A percentile compares a stretch with the other conserved stretches of the same genome.
These are phyloP conservation scores for Spinibarbus caldwelli DNA, from an alignment of 2,797 vertebrate species.

Conservation along the genomic window DNA sequence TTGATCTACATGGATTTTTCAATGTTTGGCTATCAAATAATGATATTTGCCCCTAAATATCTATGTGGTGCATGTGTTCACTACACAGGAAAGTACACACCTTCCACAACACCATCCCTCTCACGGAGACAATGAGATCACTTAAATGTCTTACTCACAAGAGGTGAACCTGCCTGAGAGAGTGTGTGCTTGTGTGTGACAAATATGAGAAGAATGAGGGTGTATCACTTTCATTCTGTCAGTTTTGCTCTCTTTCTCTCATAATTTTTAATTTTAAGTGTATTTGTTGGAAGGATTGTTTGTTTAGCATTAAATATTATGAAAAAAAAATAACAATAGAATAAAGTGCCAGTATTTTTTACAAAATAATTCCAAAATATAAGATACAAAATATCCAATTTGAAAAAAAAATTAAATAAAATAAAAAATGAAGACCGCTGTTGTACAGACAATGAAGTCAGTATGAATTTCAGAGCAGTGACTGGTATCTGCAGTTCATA, in stretches of 20 bases:
- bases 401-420: no score
- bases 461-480: slow-evolving; percentile 15
- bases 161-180: slow-evolving; percentile 46
- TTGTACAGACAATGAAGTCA: background rate
- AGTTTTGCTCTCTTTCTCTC: background rate
- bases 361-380: background rate
- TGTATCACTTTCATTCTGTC: slow-evolving; percentile 29
- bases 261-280: background rate
- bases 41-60: background rate
- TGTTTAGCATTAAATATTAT: background rate
- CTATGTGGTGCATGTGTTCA: background rate
- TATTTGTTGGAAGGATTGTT: background rate
- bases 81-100: background rate
- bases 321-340: background rate
- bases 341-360: no score
- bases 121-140: background rate
- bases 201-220: slow-evolving; percentile 52
- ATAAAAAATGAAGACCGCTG: background rate
- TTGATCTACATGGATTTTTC: background rate
- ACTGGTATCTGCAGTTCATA: slow-evolving; percentile 1
- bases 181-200: slow-evolving; percentile 56
- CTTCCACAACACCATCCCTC: background rate
- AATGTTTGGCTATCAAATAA: background rate
- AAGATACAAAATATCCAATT: background rate
- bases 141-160: slow-evolving; percentile 13